Conservation (phyloP, 2,113 vertebrate species). For the Manacus vitellinus region DNA sequence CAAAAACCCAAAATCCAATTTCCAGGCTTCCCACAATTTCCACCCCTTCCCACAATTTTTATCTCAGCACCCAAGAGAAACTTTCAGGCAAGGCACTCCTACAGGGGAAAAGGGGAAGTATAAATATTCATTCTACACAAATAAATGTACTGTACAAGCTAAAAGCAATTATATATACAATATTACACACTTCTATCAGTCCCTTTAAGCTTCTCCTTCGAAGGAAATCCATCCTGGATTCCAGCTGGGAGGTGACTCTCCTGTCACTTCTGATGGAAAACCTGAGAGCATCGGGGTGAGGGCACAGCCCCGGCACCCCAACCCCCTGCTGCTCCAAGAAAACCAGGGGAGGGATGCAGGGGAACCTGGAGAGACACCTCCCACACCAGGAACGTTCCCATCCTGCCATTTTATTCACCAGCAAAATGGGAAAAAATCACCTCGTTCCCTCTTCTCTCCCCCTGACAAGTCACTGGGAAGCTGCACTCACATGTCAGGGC, state of each 20-base stretch:
- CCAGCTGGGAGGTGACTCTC: background rate
- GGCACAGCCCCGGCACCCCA: background rate
- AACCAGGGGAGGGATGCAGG: background rate
- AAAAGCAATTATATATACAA: too few relatives aligned
- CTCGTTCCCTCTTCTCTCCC: background rate
- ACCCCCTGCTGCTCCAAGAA: too few relatives aligned
- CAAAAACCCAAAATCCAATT: too few relatives aligned
- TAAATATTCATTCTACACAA: too few relatives aligned
- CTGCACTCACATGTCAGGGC: background rate
- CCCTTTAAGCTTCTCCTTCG: too few relatives aligned
- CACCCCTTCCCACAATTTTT: too few relatives aligned
- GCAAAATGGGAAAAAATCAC: background rate
- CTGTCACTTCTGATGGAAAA: background rate
- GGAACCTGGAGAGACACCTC: background rate
- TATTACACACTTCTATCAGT: too few relatives aligned
- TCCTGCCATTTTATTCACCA: background rate
- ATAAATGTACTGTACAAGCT: too few relatives aligned
- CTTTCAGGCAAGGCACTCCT: too few relatives aligned
- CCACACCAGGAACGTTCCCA: rapidly evolving
- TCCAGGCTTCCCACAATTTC: too few relatives aligned
- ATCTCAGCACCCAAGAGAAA: too few relatives aligned
- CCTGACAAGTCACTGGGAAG: background rate
- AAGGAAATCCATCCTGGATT: background rate
- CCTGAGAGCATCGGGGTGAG: rapidly evolving
- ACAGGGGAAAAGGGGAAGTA: too few relatives aligned